A percentile compares a stretch with the other conserved stretches of the same genome.
These are phyloP conservation scores for Myotis vivesi DNA, from an alignment of 2,797 vertebrate genomes.

Conservation along the genomic window DNA sequence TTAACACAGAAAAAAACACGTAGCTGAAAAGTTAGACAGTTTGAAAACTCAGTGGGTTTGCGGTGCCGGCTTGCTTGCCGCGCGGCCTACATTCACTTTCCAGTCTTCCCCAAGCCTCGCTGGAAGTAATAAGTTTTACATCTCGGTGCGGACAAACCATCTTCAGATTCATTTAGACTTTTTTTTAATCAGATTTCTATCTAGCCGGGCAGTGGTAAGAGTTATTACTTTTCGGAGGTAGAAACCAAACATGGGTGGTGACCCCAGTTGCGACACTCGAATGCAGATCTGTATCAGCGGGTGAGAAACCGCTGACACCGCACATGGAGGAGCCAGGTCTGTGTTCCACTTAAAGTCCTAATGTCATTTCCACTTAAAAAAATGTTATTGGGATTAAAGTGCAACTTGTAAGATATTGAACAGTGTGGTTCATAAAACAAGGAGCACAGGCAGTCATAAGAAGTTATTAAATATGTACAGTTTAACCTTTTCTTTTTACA, in stretches of 20 bases:
- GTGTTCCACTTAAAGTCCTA: slow-evolving; percentile 70
- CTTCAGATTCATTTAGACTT: slow-evolving; percentile 76
- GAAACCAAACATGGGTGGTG: slow-evolving; percentile 74
- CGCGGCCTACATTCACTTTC: slow-evolving; percentile 30
- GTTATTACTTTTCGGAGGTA: slow-evolving; percentile 81
- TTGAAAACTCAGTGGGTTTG: slow-evolving; percentile 71
- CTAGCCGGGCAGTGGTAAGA: slow-evolving; percentile 78
- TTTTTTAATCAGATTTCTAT: slow-evolving; percentile 78
- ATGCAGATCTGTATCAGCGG: slow-evolving; percentile 75
- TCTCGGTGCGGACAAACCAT: slow-evolving; percentile 50
- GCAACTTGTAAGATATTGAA: slow-evolving; percentile 71
- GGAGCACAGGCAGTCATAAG: slow-evolving; percentile 60
- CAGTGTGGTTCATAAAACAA: slow-evolving; percentile 68
- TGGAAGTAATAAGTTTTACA: slow-evolving; percentile 62
- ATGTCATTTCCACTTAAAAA: slow-evolving; percentile 80
- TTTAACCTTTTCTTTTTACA: slow-evolving; percentile 73
- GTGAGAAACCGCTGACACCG: slow-evolving; percentile 68
- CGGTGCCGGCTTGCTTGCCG: slow-evolving; percentile 46
- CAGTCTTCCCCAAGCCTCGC: not conserved
- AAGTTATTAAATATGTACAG: slow-evolving; percentile 71
- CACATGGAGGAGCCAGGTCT: slow-evolving; percentile 46
- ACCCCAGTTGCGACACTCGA: slow-evolving; percentile 65
- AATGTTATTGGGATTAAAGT: slow-evolving; percentile 77
- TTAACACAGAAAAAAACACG: slow-evolving; percentile 81
- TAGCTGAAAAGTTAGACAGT: slow-evolving; percentile 81